phyloP scores from a whole-genome alignment of 2,888 invertebrate species.

The Cerceris rybyensis region DNA sequence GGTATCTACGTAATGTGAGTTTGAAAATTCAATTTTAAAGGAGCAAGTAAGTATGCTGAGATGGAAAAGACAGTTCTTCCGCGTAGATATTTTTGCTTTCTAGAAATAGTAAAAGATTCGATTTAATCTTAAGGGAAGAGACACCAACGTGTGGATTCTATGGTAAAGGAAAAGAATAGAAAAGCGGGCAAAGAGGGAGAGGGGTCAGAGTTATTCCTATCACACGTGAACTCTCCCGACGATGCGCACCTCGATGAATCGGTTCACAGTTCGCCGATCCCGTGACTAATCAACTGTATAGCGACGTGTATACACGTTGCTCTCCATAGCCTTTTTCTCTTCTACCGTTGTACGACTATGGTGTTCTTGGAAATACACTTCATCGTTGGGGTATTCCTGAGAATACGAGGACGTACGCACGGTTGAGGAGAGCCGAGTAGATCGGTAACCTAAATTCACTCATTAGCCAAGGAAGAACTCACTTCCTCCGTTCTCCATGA shows the following conservation, averaged over 20 bases:
- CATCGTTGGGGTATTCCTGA: conserved; percentile 39
- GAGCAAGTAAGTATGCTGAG: not conserved
- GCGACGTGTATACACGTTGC: conserved; percentile 45
- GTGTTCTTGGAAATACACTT: conserved; percentile 39
- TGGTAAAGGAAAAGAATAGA: conserved; percentile 10
- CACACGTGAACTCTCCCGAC: conserved; percentile 37
- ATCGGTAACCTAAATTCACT: conserved; percentile 60
- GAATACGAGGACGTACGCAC: conserved; percentile 24
- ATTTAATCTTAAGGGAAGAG: no score
- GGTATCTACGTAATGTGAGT: no score
- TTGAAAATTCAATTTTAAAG: not conserved
- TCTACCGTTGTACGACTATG: conserved; percentile 20
- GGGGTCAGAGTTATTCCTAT: conserved; percentile 54
- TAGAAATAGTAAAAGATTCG: not conserved
- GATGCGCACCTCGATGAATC: conserved; percentile 73
- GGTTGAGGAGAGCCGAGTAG: conserved; percentile 16
- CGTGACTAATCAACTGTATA: conserved; percentile 75
- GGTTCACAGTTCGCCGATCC: conserved; percentile 74
- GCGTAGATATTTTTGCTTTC: not conserved
- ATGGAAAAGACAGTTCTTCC: not conserved
- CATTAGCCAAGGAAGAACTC: conserved; percentile 52
- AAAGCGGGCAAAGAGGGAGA: conserved; percentile 4
- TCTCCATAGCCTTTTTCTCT: conserved; percentile 5
- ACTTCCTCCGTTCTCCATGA: conserved; percentile 4
- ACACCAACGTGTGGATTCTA: not conserved